Conservation (phyloP, 2,797 vertebrate species). For the Malurus splendens region DNA sequence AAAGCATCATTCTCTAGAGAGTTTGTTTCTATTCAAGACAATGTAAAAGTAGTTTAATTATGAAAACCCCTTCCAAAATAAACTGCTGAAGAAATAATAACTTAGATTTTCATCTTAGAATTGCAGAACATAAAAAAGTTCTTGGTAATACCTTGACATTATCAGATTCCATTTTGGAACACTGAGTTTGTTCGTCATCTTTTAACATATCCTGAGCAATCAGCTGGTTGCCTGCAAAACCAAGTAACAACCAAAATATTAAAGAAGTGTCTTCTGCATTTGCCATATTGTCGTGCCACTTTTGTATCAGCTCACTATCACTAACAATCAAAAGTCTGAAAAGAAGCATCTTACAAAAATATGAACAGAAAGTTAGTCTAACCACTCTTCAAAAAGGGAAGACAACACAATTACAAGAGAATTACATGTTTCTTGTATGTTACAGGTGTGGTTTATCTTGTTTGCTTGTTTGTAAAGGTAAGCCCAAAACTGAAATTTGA, state of each 20-base stretch:
- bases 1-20: background rate
- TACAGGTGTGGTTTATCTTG: background rate
- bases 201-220: conserved; percentile 18
- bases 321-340: background rate
- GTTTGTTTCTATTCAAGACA: background rate
- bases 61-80: background rate
- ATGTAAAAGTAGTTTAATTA: background rate
- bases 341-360: background rate
- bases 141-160: conserved; percentile 52
- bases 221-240: conserved; percentile 19
- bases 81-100: background rate
- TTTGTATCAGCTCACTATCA: background rate
- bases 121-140: background rate
- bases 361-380: background rate
- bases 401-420: background rate
- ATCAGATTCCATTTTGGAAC: background rate
- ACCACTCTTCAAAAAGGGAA: background rate
- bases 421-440: background rate
- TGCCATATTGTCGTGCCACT: background rate
- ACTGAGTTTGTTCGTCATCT: conserved; percentile 20
- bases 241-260: background rate
- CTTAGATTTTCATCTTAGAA: background rate
- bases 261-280: background rate
- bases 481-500: background rate
- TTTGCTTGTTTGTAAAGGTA: background rate